Evolutionary conservation across 2,797 vertebrate species (phyloP), one percentile per base, ranked within the genome.

Genomic region (Aeoliscus strigatus): DNA sequence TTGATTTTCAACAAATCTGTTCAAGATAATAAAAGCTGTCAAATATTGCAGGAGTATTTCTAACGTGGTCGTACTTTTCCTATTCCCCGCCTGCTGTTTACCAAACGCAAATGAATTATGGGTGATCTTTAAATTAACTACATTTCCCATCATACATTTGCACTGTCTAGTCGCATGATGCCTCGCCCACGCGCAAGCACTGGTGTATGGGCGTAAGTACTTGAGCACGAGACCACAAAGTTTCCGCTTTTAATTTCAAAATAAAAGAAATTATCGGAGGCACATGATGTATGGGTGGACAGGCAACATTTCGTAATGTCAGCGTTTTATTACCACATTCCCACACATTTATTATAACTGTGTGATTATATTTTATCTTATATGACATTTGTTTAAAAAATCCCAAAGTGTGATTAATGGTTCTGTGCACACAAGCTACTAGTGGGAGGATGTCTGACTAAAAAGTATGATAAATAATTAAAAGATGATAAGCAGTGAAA

Each of bases 51-150:
- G 5, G 1, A 6, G n/a, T 1, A 14, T 23, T 18, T 39, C 10
- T 27, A 34, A 41, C 71, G 56, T 66, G 59, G 25, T 41, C 4
- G 1, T 32, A 17, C 30, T 71, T 76, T 84, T 80, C 23, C 31
- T 77, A 79, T 84, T 84, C 34, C 84, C 72, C 84, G 84, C 84
- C 80, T 71, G 67, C 39, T 58, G 40, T 50, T 55, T 64, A 49
- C 56, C 17, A 14, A 21, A n/a, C 8, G 2, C 40, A 26, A 1
- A 43, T 70, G 81, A 72, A 77, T 83, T 77, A 21, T 14, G 81
- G 82, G 80, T 74, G 75, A 55, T 51, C 0, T 21, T 9, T 33
- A 12, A 4, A 1, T 3, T 0, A 47, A 80, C 73, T 60, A 59
- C 72, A 8, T 66, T 80, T 59, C 73, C 82, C 66, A 6, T 44